Conservation (phyloP, 1,140 invertebrate genomes). For the Lanistes nyassanus region DNA sequence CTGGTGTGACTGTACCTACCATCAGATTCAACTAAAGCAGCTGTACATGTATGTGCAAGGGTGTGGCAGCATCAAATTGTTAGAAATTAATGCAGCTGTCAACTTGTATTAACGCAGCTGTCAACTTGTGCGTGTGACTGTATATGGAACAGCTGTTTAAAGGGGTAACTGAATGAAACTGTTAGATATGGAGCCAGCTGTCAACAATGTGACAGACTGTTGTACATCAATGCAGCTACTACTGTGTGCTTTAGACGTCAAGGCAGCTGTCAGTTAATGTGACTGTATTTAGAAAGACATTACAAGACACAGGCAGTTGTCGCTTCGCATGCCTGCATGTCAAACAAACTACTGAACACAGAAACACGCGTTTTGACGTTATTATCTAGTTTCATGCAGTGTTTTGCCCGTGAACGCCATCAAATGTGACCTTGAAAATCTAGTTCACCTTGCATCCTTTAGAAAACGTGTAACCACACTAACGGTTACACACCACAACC, state of each 20-base stretch:
- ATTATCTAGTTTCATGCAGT: not conserved
- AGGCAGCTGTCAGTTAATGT: not conserved
- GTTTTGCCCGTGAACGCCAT: not conserved
- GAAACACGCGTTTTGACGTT: not conserved
- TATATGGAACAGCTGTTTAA: no score
- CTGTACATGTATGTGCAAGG: not conserved
- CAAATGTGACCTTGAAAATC: not conserved
- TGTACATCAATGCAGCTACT: no score
- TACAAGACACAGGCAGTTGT: no score
- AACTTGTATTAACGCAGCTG: no score
- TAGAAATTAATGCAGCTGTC: not conserved
- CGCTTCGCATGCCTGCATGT: no score
- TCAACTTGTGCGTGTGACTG: no score
- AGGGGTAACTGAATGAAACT: no score
- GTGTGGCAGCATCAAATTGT: not conserved
- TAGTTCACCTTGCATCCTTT: not conserved
- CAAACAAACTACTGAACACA: not conserved
- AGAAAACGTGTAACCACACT: not conserved
- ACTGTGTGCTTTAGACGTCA: not conserved
- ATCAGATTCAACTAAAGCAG: not conserved
- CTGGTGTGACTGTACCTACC: constrained; percentile 30
- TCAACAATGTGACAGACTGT: no score
- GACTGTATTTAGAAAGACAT: not conserved
- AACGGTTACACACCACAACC: not conserved
- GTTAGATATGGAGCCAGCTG: no score